Base-by-base conservation (phyloP, 2,113 vertebrate genomes). In the Urocitellus parryii region DNA sequence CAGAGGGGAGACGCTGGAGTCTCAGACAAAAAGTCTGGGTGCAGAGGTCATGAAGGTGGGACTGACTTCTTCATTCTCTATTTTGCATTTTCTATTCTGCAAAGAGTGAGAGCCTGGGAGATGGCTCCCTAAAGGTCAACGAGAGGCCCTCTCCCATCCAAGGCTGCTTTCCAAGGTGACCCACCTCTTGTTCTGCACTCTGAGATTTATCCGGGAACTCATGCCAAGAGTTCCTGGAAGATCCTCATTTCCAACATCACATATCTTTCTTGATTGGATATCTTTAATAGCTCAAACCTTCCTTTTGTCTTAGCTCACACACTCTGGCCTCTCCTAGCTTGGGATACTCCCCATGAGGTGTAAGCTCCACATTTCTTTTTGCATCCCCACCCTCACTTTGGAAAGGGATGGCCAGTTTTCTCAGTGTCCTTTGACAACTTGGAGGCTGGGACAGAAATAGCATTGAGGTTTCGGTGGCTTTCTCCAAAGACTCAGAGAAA, bases 11-110 rank as follows among this genome's bases (percentile, higher is more conserved):
- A 96, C 0, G 17, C 76, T 63, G 34, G 86, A 53, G 74, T 65
- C 86, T 96, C 92, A 96, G 93, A 88, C 80, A 17, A 79, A 73
- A 70, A 89, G 78, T 88, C 74, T 94, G 89, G 39, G 37, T 25
- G 1, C 25, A 25, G 51, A 76, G 45, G 65, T 53, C 77, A 11
- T 1, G 9, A 78, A 34, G 10, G 80, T 14, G 32, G 51, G 39
- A 70, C 22, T 70, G 25, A 63, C 37, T 12, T 53, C 27, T 79
- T 80, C 17, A n/a, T 29, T 70, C 84, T 58, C 70, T 83, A 20
- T 27, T 27, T 39, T 77, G 39, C 39, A 45, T 45, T 45, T 7
- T 45, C 42, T 45, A 45, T 45, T 45, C 8, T 45, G 45, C 45
- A 45, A 45, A 45, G 45, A 45, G 45, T 45, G 45, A 8, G 45